Conservation (phyloP, 37 sponge, comb jelly and placozoan species). For the Amphimedon queenslandica region DNA sequence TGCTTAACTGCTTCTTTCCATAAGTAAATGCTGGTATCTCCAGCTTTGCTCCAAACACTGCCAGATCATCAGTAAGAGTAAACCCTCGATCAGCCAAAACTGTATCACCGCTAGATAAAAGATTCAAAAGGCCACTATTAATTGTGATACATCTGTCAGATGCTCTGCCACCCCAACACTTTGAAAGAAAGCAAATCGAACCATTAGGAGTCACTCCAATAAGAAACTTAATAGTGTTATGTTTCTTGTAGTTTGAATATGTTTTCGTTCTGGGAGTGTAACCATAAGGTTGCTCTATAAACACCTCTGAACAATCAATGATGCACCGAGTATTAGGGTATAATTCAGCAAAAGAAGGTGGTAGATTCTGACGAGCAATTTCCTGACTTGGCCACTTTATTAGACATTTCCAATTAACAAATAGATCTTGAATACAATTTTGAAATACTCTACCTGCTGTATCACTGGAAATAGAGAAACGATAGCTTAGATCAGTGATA, state of each 20-base stretch:
- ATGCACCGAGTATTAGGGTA: slow-evolving; percentile 10
- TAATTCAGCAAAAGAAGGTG: not conserved
- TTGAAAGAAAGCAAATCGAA: slow-evolving; percentile 14
- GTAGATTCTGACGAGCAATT: not conserved
- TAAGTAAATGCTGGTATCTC: not conserved
- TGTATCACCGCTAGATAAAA: not conserved
- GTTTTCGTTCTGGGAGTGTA: slow-evolving; percentile 1
- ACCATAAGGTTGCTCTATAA: not conserved
- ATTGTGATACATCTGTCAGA: not conserved
- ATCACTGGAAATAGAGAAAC: slow-evolving; percentile 2
- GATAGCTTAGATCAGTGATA: not conserved
- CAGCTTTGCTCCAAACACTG: not conserved
- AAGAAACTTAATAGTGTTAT: slow-evolving; percentile 19
- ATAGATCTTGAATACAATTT: slow-evolving; percentile 14
- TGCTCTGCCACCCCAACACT: not conserved
- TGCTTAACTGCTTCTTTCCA: not conserved
- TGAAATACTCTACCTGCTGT: slow-evolving; percentile 2
- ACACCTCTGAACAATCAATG: slow-evolving; percentile 25
- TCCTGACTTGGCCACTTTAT: slow-evolving; percentile 11
- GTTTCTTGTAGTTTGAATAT: slow-evolving; percentile 12
- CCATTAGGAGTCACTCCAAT: slow-evolving; percentile 10
- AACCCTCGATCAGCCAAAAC: slow-evolving; percentile 17
- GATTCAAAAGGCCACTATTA: not conserved
- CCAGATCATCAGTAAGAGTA: slow-evolving; percentile 4
- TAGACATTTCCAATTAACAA: not conserved